phyloP scores from a whole-genome alignment of 1,140 invertebrate species.

The Medauroidea extradentata region DNA sequence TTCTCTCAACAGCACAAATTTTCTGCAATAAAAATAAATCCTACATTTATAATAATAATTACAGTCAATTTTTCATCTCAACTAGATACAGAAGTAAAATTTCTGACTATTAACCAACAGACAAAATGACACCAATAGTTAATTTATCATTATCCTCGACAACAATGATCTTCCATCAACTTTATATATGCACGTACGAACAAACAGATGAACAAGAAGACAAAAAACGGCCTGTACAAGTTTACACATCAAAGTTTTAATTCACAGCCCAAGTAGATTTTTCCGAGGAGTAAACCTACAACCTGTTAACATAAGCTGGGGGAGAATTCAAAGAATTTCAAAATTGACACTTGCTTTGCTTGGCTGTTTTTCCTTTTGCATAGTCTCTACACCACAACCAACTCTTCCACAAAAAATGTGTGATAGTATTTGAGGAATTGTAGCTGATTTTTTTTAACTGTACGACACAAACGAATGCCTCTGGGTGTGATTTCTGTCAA shows the following conservation, averaged over 20 bases:
- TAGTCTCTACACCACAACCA: too few species aligned
- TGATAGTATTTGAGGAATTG: too few species aligned
- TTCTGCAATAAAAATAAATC: conserved; percentile 7
- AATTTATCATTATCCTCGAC: neutral
- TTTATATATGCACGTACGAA: neutral
- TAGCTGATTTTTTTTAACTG: too few species aligned
- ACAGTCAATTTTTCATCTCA: neutral
- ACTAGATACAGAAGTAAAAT: neutral
- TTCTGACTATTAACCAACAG: conserved; percentile 2
- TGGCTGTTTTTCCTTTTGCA: too few species aligned
- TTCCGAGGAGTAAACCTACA: conserved; percentile 37
- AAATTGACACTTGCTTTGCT: too few species aligned
- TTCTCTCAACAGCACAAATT: conserved; percentile 4
- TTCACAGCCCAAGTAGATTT: conserved; percentile 67
- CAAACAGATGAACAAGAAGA: conserved; percentile 45
- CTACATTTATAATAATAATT: conserved; percentile 4
- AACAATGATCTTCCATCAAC: neutral
- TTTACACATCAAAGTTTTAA: conserved; percentile 57
- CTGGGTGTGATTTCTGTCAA: too few species aligned
- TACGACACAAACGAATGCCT: too few species aligned
- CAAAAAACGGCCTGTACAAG: conserved; percentile 57
- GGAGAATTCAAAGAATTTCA: too few species aligned
- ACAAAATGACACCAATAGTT: conserved; percentile 11
- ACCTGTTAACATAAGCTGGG: too few species aligned
- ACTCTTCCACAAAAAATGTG: too few species aligned